Conservation (phyloP, 2,797 vertebrate genomes). For the Oryzias dopingdopingensis region DNA sequence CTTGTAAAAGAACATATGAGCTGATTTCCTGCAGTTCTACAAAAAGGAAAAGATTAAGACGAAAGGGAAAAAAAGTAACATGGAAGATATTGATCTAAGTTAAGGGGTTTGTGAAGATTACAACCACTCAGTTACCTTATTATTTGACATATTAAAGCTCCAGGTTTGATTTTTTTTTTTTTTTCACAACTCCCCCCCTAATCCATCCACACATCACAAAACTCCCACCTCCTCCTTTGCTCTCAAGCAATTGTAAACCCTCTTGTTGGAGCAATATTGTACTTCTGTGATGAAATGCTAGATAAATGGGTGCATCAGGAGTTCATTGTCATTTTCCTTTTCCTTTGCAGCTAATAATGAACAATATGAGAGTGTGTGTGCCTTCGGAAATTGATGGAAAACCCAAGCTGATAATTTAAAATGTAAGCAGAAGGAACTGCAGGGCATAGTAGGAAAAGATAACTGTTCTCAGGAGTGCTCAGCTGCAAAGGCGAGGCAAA, state of each 20-base stretch:
- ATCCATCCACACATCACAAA: background rate
- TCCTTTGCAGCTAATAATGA: constrained; percentile 11
- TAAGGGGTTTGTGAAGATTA: constrained; percentile 35
- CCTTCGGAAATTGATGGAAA: constrained; percentile 13
- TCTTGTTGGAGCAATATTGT: constrained; percentile 52
- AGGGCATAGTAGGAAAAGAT: constrained; percentile 4
- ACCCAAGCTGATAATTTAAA: constrained; percentile 36
- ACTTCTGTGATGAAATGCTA: constrained; percentile 45
- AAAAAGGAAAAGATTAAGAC: constrained; percentile 18
- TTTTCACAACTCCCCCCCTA: no score
- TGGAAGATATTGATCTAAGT: constrained; percentile 33
- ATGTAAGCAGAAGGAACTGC: constrained; percentile 27
- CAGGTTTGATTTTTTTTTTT: constrained; percentile 14
- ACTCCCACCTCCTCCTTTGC: background rate
- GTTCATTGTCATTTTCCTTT: constrained; percentile 31
- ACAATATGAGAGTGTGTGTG: background rate
- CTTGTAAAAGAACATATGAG: constrained; percentile 32
- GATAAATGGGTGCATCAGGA: constrained; percentile 51
- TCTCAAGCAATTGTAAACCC: constrained; percentile 33
- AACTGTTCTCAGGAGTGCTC: constrained; percentile 7
- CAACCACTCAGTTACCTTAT: constrained; percentile 53
- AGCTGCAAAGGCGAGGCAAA: constrained; percentile 9
- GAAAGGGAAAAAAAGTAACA: constrained; percentile 12
- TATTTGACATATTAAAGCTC: constrained; percentile 46
- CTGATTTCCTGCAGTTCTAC: constrained; percentile 59